phyloP scores from a whole-genome alignment of 2,113 vertebrate species.

The Andinoacara biseriatus region DNA sequence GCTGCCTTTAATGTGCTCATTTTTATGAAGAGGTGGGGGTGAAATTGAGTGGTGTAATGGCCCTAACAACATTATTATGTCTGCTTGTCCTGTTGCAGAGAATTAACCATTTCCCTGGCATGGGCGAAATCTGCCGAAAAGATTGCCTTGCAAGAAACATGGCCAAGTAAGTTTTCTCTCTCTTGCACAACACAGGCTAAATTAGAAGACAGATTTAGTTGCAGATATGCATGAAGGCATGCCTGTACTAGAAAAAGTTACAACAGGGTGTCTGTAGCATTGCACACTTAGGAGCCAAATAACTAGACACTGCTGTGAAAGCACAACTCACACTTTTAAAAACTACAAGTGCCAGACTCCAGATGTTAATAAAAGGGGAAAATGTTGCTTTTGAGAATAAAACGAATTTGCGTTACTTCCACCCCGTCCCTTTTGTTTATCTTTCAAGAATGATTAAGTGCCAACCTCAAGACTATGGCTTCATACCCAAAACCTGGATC shows the following conservation, averaged over 20 bases:
- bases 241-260: conserved; percentile 8
- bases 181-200: not conserved
- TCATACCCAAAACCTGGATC: conserved; percentile 97
- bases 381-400: not conserved
- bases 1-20: conserved; percentile 79
- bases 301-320: not conserved
- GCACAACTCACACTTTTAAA: not conserved
- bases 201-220: conserved; percentile 2
- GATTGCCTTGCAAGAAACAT: conserved; percentile 99
- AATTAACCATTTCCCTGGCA: conserved; percentile 99
- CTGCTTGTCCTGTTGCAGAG: conserved; percentile 86
- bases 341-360: not conserved
- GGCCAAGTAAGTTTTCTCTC: conserved; percentile 90
- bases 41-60: conserved; percentile 78
- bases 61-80: conserved; percentile 79
- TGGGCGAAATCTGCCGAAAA: conserved; percentile 99
- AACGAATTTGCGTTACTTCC: not conserved
- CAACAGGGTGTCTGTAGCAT: conserved; percentile 11
- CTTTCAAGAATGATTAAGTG: conserved; percentile 92
- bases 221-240: conserved; percentile 26
- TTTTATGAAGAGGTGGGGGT: conserved; percentile 72
- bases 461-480: conserved; percentile 95
- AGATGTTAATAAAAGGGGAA: not conserved
- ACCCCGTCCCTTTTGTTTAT: not conserved
- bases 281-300: conserved; percentile 1